phyloP scores from a whole-genome alignment of 1,140 invertebrate species.

The Lutraria rhynchaena region DNA sequence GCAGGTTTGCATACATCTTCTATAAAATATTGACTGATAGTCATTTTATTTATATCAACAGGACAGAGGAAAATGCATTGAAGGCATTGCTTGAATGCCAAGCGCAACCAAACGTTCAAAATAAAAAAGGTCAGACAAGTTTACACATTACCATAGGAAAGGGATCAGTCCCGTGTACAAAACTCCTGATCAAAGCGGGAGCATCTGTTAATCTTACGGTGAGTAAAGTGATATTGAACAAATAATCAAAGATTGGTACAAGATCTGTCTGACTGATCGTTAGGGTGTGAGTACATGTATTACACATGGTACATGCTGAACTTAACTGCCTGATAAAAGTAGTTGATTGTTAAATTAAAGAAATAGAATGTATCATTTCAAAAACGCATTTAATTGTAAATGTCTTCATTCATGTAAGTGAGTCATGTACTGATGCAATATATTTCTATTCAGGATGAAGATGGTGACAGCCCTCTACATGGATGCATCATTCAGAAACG shows the following conservation, averaged over 20 bases:
- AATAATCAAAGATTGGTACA: too few relatives aligned
- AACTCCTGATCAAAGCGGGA: slow-evolving; percentile 19
- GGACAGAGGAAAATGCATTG: slow-evolving; percentile 21
- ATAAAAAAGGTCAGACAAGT: slow-evolving; percentile 49
- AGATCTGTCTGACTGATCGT: too few relatives aligned
- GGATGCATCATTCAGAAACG: slow-evolving; percentile 56
- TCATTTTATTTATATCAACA: background rate
- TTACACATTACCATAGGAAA: slow-evolving; percentile 51
- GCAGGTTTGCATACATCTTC: too few relatives aligned
- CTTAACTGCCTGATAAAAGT: too few relatives aligned
- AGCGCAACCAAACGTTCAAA: slow-evolving; percentile 33
- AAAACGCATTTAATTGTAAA: too few relatives aligned
- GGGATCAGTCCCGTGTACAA: slow-evolving; percentile 33
- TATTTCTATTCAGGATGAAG: slow-evolving; percentile 54
- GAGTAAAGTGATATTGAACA: background rate
- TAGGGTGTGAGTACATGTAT: too few relatives aligned
- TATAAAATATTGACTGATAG: too few relatives aligned
- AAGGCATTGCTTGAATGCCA: slow-evolving; percentile 24
- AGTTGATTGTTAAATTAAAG: too few relatives aligned
- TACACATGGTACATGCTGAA: too few relatives aligned
- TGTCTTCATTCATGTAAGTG: too few relatives aligned
- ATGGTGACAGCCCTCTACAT: slow-evolving; percentile 58
- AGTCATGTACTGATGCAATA: too few relatives aligned
- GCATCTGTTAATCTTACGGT: slow-evolving; percentile 43
- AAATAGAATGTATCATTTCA: too few relatives aligned